A percentile compares a stretch with the other conserved stretches of the same genome.
These are phyloP conservation scores for Phrynosoma blainvillii DNA, from an alignment of 2,113 vertebrate species.

Conservation along the genomic window DNA sequence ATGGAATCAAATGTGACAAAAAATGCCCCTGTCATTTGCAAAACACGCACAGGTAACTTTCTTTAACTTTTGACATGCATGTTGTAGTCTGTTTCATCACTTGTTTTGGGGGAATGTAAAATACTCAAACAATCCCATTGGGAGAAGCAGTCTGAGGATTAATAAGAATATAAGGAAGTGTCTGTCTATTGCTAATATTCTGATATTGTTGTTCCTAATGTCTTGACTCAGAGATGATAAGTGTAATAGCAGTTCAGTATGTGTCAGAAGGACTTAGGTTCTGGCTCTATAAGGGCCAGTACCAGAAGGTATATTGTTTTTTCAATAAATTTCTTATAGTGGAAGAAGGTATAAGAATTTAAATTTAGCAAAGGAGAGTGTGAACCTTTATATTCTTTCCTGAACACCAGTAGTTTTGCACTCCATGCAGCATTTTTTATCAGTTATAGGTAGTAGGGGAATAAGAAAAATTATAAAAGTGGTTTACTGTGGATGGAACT, in stretches of 20 bases:
- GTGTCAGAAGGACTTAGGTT: neutral
- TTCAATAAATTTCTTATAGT: neutral
- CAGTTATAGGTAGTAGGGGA: neutral
- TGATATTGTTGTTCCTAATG: neutral
- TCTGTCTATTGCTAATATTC: neutral
- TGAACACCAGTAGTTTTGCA: neutral
- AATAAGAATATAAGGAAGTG: neutral
- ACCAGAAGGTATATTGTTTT: neutral
- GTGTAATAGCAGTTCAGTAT: neutral
- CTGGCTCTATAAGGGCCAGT: neutral
- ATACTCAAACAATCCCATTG: neutral
- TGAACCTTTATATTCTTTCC: neutral
- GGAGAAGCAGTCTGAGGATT: neutral
- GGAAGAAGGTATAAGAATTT: neutral
- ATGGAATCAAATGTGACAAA: conserved; percentile 89
- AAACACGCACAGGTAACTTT: conserved; percentile 86
- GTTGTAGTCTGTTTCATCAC: neutral
- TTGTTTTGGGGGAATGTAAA: neutral
- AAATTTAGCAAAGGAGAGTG: neutral
- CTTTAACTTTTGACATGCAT: neutral
- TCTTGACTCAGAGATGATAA: neutral
- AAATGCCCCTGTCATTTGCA: conserved; percentile 86
- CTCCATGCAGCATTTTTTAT: neutral
- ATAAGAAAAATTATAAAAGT: neutral
- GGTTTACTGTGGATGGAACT: neutral